Percentiles rank a stretch among this genome's conserved stretches.
These are phyloP conservation scores for Neosalanx taihuensis DNA, from an alignment of 2,797 vertebrate genomes.

Conservation along the genomic window DNA sequence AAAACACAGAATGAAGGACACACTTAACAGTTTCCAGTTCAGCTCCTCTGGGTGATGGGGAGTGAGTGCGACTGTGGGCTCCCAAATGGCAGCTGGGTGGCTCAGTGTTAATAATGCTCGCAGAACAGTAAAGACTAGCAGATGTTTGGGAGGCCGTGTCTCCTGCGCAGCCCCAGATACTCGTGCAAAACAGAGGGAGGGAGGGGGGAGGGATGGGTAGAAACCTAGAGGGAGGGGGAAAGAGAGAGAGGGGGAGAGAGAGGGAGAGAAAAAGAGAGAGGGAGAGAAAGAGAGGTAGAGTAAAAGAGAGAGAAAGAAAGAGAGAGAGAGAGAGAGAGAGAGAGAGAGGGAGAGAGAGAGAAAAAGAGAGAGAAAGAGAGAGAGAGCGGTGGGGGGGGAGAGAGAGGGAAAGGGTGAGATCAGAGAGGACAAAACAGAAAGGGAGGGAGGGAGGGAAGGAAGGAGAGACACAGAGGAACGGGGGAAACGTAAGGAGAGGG, in stretches of 20 bases:
- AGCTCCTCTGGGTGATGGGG: slow-evolving; percentile 42
- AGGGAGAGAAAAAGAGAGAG: background rate
- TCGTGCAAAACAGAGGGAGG: slow-evolving; percentile 9
- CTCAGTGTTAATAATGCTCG: slow-evolving; percentile 27
- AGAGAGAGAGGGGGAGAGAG: slow-evolving; percentile 7
- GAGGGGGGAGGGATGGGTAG: slow-evolving; percentile 4
- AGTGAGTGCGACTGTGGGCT: slow-evolving; percentile 38
- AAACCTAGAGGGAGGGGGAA: background rate
- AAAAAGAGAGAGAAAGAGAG: background rate
- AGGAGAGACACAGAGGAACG: too few relatives aligned
- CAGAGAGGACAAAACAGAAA: background rate
- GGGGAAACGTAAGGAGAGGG: slow-evolving; percentile 26
- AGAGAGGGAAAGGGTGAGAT: background rate
- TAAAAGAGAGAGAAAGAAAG: background rate
- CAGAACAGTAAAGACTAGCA: slow-evolving; percentile 57
- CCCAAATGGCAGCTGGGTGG: slow-evolving; percentile 59
- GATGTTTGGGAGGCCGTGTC: slow-evolving; percentile 63
- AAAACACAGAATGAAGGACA: slow-evolving; percentile 57
- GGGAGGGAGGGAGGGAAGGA: background rate
- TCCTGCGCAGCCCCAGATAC: slow-evolving; percentile 26
- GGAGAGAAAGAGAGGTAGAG: background rate
- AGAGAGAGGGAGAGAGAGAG: background rate
- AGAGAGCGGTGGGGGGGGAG: background rate
- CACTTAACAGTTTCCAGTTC: slow-evolving; percentile 63
- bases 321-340: background rate